Base-by-base conservation (phyloP, 2,888 invertebrate genomes). In the Rotaria magnacalcarata region DNA sequence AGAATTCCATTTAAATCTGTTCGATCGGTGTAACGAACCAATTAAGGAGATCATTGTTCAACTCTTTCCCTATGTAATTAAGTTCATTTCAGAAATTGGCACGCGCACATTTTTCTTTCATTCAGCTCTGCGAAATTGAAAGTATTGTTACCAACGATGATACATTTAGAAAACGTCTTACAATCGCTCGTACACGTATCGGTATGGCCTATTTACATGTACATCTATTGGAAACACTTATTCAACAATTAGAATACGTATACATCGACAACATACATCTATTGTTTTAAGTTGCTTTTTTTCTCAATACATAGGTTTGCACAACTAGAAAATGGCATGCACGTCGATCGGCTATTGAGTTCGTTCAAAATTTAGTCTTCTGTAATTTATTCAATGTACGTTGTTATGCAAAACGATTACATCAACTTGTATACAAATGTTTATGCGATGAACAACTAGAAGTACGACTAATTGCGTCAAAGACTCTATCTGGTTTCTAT, bases 71-170 rank as follows among this genome's bases (percentile, higher is more conserved):
- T 80, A 47, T 41, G 75, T 80, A n/a, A n/a, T n/a, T n/a, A 80
- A 47, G 41, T 47, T 47, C 7, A 3, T 14, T 43, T 2, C 2
- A 6, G 16, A 21, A 41, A 6, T 43, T 2, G 7, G 14, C 0
- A 24, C 10, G 8, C 24, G 19, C n/a, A 14, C 19, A 24, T 47
- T 10, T 80, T 21, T 80, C 6, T 24, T 47, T 21, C 0, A 16
- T 52, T 16, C 16, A 80, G 75, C 75, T 80, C 14, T 80, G 75
- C 24, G 47, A 80, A 80, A 24, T 80, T 43, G 75, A 80, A 47
- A 80, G 47, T 80, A 80, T 80, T 43, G 47, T 14, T 24, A 27
- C 11, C 4, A 67, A 67, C 27, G 67, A 67, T 67, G 34, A 67
- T 14, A 10, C 2, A 0, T 47, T 80, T 14, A 21, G n/a, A 43